Conservation (phyloP, 1,140 invertebrate species). For the Neodiprion pinetum region DNA sequence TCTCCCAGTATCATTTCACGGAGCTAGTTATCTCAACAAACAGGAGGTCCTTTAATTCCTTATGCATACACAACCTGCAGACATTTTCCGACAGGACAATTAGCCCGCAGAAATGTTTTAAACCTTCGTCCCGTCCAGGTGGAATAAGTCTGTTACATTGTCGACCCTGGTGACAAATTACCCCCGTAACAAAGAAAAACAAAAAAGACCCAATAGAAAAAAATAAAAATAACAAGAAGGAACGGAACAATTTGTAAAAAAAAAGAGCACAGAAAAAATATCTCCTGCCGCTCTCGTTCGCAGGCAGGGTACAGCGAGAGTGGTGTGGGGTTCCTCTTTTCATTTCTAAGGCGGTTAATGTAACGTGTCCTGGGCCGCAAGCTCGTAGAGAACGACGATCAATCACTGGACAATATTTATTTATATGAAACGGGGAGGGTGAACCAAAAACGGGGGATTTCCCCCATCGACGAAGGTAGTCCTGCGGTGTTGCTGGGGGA, state of each 20-base stretch:
- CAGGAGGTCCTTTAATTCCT: no score
- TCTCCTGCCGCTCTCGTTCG: not conserved
- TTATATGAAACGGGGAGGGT: slow-evolving; percentile 36
- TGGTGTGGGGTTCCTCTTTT: not conserved
- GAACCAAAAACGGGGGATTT: not conserved
- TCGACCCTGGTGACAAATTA: slow-evolving; percentile 42
- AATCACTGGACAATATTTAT: slow-evolving; percentile 52
- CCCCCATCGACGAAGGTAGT: no score
- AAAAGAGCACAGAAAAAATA: slow-evolving; percentile 31
- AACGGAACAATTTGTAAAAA: no score
- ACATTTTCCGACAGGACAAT: no score
- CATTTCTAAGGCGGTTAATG: slow-evolving; percentile 34
- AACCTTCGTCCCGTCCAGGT: no score
- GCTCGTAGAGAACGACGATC: slow-evolving; percentile 34
- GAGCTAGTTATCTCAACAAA: no score
- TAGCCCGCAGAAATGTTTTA: no score
- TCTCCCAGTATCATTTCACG: no score
- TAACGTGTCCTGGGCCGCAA: slow-evolving; percentile 33
- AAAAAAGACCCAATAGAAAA: not conserved
- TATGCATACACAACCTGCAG: no score
- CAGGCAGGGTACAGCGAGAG: no score
- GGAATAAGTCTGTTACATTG: no score
- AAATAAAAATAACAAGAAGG: slow-evolving; percentile 18
- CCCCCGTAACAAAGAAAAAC: slow-evolving; percentile 20
- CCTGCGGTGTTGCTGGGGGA: no score